Evolutionary conservation across 2,888 invertebrate genomes (phyloP).

Genomic region (Xylocampa areola): DNA sequence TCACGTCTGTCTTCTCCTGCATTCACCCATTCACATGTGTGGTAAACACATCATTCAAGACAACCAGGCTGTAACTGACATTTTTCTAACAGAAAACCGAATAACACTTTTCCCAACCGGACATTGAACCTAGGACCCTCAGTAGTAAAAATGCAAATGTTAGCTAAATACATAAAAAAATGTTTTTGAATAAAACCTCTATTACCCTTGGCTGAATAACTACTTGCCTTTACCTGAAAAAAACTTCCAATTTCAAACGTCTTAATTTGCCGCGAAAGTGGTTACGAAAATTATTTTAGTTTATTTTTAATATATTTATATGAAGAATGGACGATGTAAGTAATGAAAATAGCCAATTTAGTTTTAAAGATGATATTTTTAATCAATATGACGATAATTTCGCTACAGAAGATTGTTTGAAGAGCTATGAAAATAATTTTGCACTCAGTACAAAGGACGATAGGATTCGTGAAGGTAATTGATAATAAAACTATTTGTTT

Average conservation of each 20-base stretch:
- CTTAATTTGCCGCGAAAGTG: conserved; percentile 51
- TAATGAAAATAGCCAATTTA: conserved; percentile 53
- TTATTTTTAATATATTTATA: conserved; percentile 16
- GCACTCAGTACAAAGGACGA: conserved; percentile 16
- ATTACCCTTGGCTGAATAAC: conserved; percentile 15
- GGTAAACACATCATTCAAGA: too few relatives aligned
- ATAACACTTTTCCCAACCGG: too few relatives aligned
- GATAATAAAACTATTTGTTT: background rate
- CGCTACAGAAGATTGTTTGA: conserved; percentile 56
- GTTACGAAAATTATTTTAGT: background rate
- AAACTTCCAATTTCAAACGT: conserved; percentile 36
- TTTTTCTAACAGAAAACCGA: too few relatives aligned
- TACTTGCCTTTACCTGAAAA: background rate
- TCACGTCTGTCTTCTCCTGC: too few relatives aligned
- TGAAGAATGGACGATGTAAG: conserved; percentile 62
- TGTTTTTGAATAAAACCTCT: too few relatives aligned
- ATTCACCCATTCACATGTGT: too few relatives aligned
- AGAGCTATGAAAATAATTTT: conserved; percentile 42
- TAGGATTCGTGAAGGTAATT: conserved; percentile 36
- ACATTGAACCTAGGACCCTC: too few relatives aligned
- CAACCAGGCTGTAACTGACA: too few relatives aligned
- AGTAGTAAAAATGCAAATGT: too few relatives aligned
- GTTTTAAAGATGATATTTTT: conserved; percentile 64
- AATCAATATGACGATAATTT: conserved; percentile 72
- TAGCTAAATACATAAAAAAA: too few relatives aligned